A percentile compares a stretch with the other conserved stretches of the same genome.
Conservation (phyloP, 2,797 vertebrate genomes). For the Lophotriccus pileatus region DNA sequence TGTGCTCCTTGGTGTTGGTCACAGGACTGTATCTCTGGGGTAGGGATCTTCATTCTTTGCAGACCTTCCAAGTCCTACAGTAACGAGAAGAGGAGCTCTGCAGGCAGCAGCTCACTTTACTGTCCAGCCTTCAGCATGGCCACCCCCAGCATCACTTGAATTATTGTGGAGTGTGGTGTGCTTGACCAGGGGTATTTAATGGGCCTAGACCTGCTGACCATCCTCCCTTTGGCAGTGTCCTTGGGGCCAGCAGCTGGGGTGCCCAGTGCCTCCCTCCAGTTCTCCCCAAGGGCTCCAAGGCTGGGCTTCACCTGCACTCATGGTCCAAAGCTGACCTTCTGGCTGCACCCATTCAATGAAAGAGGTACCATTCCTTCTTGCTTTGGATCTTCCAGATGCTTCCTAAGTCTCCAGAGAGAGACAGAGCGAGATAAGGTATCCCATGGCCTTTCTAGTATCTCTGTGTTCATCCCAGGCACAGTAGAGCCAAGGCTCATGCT, state of each 20-base stretch:
- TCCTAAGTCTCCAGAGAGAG: background rate
- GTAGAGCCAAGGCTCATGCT: background rate
- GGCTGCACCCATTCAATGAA: background rate
- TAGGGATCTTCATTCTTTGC: background rate
- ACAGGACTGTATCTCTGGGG: background rate
- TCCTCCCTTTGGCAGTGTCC: background rate
- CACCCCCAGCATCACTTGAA: background rate
- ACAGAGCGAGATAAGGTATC: background rate
- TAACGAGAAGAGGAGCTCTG: background rate
- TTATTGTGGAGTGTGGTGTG: background rate
- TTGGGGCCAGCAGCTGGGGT: background rate
- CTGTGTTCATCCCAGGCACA: fast-evolving
- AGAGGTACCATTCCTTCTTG: background rate
- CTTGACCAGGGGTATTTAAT: fast-evolving
- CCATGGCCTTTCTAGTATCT: background rate
- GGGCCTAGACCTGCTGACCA: background rate
- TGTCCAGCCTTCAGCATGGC: background rate
- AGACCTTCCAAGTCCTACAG: background rate
- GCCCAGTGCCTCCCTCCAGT: background rate
- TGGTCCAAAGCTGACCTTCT: background rate
- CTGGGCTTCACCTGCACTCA: background rate
- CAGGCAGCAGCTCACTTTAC: background rate
- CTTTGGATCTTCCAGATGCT: background rate
- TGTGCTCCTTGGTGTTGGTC: fast-evolving
- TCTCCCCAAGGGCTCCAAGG: background rate